These are phyloP conservation scores for Tinamus guttatus DNA, from an alignment of 2,113 vertebrate genomes.

Conservation along the genomic window DNA sequence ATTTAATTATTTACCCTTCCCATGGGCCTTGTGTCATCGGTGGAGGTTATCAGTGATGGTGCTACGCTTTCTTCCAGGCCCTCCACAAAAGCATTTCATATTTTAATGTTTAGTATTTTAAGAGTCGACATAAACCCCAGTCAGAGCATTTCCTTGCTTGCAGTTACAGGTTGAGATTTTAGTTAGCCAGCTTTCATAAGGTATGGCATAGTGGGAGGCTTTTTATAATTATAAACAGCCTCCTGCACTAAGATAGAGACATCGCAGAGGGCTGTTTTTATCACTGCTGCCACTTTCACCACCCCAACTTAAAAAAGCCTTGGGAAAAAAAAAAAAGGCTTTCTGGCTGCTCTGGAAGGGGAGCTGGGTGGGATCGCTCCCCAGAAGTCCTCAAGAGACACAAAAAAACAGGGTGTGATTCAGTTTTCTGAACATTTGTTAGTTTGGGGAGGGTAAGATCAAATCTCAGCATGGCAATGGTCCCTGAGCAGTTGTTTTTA, in stretches of 20 bases:
- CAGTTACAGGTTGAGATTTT: neutral
- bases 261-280: neutral
- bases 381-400: neutral
- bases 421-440: neutral
- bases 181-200: neutral
- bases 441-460: neutral
- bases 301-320: neutral
- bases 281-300: neutral
- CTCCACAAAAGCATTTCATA: neutral
- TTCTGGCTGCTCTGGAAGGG: neutral
- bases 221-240: neutral
- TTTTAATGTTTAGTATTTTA: neutral
- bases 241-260: neutral
- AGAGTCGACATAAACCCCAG: neutral
- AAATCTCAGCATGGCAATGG: neutral
- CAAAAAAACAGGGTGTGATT: fast-evolving
- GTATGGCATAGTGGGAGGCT: neutral
- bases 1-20: constrained; percentile 39
- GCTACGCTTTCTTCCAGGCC: neutral
- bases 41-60: neutral
- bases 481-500: neutral
- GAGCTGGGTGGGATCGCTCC: fast-evolving
- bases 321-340: neutral
- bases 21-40: neutral
- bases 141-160: neutral